Evolutionary conservation across 1,140 invertebrate species (phyloP), one percentile per base, ranked within the genome.

Genomic region (Drosophila sproati): DNA sequence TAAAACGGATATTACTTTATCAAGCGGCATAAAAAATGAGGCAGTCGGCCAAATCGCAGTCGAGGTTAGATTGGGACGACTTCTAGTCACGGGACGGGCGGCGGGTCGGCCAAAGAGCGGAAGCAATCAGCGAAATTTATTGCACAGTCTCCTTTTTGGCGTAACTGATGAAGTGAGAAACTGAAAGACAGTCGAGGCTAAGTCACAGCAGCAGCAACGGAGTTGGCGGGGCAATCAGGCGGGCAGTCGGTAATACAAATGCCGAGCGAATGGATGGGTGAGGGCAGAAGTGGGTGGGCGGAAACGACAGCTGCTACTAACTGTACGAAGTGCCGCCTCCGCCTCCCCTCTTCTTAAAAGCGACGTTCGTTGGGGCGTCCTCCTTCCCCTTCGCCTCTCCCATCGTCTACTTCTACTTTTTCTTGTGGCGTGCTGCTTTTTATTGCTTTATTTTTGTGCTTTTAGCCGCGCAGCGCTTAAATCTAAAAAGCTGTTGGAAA

Each of bases 71-170:
- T 43, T 43, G 39, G 39, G 39, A 43, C 39, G 39, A 77, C 57
- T 67, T 63, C 59, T 37, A 57, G 54, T 47, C 35, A 47, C 31
- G n/a, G 12, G 73, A 37, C 12, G 28, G 67, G 39, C 50, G 64
- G 47, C 37, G 41, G 32, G 37, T 32, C 35, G 59, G 59, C 20
- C 39, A 43, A 57, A 56, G 32, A 69, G 45, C 85, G 85, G 80
- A 89, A 89, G 85, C 85, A 89, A 89, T 89, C 85, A 89, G 85
- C 85, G 85, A 89, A 89, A 89, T 89, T 89, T 89, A 89, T 89
- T 89, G 80, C 88, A 77, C 80, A 89, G 86, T 89, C 85, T 89
- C 78, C 86, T 88, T 85, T 89, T 89, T 81, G 85, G 78, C 81
- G 81, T 89, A 89, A 89, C 86, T 89, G 85, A 89, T 89, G 85